These are phyloP conservation scores for Ditylenchus dipsaci DNA, from an alignment of 1,140 invertebrate genomes.

Conservation along the genomic window DNA sequence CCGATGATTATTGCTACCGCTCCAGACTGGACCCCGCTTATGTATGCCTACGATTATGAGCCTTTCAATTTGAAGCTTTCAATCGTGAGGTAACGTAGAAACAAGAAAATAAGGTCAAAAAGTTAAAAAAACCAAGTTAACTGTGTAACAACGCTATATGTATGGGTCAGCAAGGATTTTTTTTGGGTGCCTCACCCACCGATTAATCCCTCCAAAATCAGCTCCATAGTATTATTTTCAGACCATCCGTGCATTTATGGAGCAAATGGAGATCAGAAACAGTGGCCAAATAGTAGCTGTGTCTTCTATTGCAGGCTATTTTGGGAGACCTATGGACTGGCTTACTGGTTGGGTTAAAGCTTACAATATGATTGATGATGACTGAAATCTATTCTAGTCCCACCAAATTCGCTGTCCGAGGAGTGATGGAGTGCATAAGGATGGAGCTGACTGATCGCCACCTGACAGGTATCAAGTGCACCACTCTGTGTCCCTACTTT, in stretches of 20 bases:
- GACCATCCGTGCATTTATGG: constrained; percentile 56
- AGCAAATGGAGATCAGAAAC: constrained; percentile 45
- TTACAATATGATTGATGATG: neutral
- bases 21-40: too few relatives aligned
- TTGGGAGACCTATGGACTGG: constrained; percentile 56
- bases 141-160: too few relatives aligned
- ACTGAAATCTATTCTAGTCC: constrained; percentile 37
- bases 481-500: constrained; percentile 56
- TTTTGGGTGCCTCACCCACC: too few relatives aligned
- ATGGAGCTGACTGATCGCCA: constrained; percentile 54
- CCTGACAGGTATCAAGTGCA: constrained; percentile 48
- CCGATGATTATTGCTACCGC: too few relatives aligned
- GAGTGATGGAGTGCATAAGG: constrained; percentile 56
- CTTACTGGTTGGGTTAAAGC: constrained; percentile 45
- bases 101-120: too few relatives aligned
- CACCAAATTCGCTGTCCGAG: constrained; percentile 57
- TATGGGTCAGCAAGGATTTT: too few relatives aligned
- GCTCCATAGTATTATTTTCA: too few relatives aligned
- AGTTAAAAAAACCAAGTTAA: too few relatives aligned
- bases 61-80: too few relatives aligned
- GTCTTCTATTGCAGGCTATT: constrained; percentile 54
- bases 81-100: too few relatives aligned
- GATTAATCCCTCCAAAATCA: too few relatives aligned
- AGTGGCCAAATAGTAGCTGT: constrained; percentile 55
- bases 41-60: too few relatives aligned